A percentile compares a stretch with the other conserved stretches of the same genome.
These are phyloP conservation scores for Entelurus aequoreus DNA, from an alignment of 2,113 vertebrate genomes.

Conservation along the genomic window DNA sequence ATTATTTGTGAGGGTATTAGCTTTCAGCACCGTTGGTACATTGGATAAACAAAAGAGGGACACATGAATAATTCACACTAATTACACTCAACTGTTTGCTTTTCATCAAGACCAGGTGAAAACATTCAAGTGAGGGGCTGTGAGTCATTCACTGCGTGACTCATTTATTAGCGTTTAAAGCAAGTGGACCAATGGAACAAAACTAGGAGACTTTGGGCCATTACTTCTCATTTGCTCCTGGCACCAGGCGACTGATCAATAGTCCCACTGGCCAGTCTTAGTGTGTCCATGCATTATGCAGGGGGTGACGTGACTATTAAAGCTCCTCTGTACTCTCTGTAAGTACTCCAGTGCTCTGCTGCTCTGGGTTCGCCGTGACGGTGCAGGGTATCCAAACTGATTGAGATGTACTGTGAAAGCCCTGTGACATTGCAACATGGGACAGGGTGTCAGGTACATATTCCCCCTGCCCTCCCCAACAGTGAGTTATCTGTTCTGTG, in stretches of 20 bases:
- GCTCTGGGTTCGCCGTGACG: slow-evolving; percentile 27
- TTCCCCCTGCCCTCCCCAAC: not conserved
- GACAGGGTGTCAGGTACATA: not conserved
- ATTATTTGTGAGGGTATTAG: not conserved
- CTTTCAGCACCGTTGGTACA: not conserved
- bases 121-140: slow-evolving; percentile 14
- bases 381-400: not conserved
- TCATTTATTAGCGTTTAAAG: slow-evolving; percentile 31
- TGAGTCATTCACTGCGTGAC: slow-evolving; percentile 41
- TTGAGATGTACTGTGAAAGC: slow-evolving; percentile 1
- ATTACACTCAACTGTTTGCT: slow-evolving; percentile 29
- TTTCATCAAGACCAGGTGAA: slow-evolving; percentile 38
- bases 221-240: slow-evolving; percentile 16
- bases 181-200: slow-evolving; percentile 21
- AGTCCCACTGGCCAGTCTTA: slow-evolving; percentile 9
- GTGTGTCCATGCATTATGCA: slow-evolving; percentile 21
- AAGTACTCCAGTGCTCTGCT: slow-evolving; percentile 21
- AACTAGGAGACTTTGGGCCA: not conserved
- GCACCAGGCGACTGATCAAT: slow-evolving; percentile 17
- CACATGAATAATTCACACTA: slow-evolving; percentile 23
- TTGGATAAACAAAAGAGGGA: slow-evolving; percentile 24
- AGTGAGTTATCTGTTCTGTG: not conserved
- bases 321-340: slow-evolving; percentile 17
- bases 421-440: slow-evolving; percentile 5
- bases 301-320: slow-evolving; percentile 33